Conservation (phyloP, 2,113 vertebrate genomes). For the Myrmophylax atrothorax region DNA sequence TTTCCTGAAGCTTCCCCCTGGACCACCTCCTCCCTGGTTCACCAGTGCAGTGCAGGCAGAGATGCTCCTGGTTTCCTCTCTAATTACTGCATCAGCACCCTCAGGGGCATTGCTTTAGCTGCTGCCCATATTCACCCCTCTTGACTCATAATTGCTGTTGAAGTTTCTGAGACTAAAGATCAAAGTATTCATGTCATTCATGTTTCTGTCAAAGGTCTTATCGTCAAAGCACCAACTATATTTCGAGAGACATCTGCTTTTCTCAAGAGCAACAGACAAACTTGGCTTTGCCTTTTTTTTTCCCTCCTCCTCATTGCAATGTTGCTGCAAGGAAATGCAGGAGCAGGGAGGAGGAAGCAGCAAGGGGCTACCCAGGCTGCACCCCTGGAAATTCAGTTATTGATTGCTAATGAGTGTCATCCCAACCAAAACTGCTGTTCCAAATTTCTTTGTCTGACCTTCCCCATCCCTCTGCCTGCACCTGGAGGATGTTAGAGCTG, state of each 20-base stretch:
- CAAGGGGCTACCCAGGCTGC: background rate
- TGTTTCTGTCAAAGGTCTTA: conserved; percentile 60
- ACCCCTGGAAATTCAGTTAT: background rate
- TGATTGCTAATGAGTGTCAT: rapidly evolving
- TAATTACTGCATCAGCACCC: conserved; percentile 44
- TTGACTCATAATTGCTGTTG: conserved; percentile 60
- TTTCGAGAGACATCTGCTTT: conserved; percentile 5
- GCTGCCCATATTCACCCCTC: conserved; percentile 59
- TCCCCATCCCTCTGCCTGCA: rapidly evolving
- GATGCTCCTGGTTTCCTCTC: conserved; percentile 14
- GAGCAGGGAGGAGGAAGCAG: background rate
- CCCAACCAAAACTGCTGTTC: background rate
- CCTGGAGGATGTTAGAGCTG: rapidly evolving
- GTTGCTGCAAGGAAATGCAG: background rate
- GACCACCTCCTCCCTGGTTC: background rate
- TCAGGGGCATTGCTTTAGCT: conserved; percentile 25
- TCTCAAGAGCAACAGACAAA: conserved; percentile 32
- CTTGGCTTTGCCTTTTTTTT: background rate
- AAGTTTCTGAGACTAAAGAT: conserved; percentile 63
- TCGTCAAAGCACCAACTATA: conserved; percentile 44
- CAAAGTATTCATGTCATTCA: conserved; percentile 51
- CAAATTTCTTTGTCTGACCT: background rate
- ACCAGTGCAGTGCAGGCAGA: background rate
- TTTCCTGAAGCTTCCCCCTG: background rate
- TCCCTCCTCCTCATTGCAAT: rapidly evolving